phyloP scores from a whole-genome alignment of 1,140 invertebrate species.

The Phthorimaea operculella region DNA sequence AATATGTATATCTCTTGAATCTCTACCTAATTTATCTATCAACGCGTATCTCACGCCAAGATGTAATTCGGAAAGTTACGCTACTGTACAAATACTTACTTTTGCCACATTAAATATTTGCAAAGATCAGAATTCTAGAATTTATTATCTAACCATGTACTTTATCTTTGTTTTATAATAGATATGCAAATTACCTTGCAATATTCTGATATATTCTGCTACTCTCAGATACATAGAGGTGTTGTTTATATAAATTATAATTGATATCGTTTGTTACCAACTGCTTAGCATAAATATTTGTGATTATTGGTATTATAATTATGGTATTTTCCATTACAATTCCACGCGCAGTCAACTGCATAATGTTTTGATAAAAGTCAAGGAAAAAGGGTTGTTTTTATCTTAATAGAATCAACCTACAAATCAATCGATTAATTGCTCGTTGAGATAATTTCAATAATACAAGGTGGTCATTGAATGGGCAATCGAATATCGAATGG shows the following conservation, averaged over 20 bases:
- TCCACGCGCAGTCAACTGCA: neutral
- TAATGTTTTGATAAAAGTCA: neutral
- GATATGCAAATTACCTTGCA: too few species aligned
- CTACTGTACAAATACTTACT: constrained; percentile 11
- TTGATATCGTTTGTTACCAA: neutral
- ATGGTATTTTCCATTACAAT: constrained; percentile 1
- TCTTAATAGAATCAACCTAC: neutral
- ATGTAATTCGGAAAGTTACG: too few species aligned
- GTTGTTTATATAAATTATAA: constrained; percentile 1
- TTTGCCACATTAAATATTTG: constrained; percentile 15
- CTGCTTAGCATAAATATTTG: neutral
- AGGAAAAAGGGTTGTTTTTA: neutral
- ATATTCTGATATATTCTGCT: constrained; percentile 1
- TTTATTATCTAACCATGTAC: neutral
- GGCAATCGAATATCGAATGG: neutral
- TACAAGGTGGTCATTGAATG: too few species aligned
- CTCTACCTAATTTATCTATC: too few species aligned
- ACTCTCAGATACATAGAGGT: neutral
- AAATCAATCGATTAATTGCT: neutral
- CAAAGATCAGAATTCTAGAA: too few species aligned
- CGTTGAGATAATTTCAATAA: too few species aligned
- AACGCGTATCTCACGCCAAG: too few species aligned
- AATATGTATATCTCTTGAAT: too few species aligned
- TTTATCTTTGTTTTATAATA: neutral
- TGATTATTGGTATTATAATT: neutral